Conservation (phyloP, 1,140 invertebrate genomes). For the Portunus trituberculatus region DNA sequence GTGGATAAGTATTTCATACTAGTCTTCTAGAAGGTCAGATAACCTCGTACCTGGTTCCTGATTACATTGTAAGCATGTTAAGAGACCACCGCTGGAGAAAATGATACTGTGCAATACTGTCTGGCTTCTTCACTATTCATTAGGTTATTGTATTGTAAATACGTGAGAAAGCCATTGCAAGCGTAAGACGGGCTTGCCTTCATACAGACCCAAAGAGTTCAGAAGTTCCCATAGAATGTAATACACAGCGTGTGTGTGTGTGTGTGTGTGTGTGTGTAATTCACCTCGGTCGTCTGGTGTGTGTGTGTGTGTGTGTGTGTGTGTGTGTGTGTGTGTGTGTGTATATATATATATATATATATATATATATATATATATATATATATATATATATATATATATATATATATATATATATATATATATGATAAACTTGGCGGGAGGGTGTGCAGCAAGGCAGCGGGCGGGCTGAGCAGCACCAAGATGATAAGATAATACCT, state of each 20-base stretch:
- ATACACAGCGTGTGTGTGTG: neutral
- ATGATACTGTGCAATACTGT: constrained; percentile 41
- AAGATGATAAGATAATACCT: too few relatives aligned
- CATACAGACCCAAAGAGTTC: neutral
- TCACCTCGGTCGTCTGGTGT: too few relatives aligned
- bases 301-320: too few relatives aligned
- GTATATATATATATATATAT: too few relatives aligned
- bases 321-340: too few relatives aligned
- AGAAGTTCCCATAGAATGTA: neutral
- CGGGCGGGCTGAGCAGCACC: too few relatives aligned
- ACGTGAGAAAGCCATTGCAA: neutral
- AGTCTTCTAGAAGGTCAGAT: neutral
- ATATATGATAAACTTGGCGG: neutral
- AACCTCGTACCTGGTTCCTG: neutral
- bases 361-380: too few relatives aligned
- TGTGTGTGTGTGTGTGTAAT: too few relatives aligned
- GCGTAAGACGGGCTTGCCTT: neutral
- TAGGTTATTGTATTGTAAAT: neutral
- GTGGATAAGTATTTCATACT: neutral
- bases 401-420: neutral
- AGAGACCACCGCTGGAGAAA: neutral
- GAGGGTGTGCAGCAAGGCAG: neutral
- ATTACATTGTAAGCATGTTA: neutral
- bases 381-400: neutral
- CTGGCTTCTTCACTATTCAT: neutral